Evolutionary conservation across 1,140 invertebrate genomes (phyloP), one percentile per base, ranked within the genome.

Genomic region (Microplitis mediator): DNA sequence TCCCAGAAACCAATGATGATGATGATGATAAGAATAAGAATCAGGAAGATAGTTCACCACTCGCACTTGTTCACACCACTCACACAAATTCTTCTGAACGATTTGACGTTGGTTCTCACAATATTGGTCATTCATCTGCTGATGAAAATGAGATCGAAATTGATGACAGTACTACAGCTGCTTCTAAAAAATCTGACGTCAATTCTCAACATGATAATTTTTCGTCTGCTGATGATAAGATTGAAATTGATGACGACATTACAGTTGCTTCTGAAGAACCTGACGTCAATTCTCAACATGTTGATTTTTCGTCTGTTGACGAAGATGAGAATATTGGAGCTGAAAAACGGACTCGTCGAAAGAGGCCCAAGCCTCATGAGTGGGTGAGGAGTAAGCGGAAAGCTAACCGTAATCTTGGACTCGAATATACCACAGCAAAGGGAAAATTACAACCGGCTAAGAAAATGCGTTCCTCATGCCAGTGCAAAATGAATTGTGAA

Each of bases 401-500:
- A 71, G 13, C 9, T 9, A 50, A 31, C 34, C 69, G 69, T 45
- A 71, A 71, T 71, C 60, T 50, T 50, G 69, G 69, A 35, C 60
- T 62, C 13, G 34, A 61, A 64, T 71, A 71, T 51, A 51, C 39
- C 0, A 62, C 32, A 45, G 60, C 14, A 9, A 45, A 36, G 13
- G 69, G 69, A 8, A 32, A 50, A 32, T 36, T 62, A 61, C 69
- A 63, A 63, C 69, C 58, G 39, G 69, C 35, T 11, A 50, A 52
- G 32, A 71, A 51, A 71, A 61, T 71, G 69, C 58, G 35, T 13
- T 63, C 45, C n/a, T 63, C 69, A 14, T 63, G 69, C 50, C 69
- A 71, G 35, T 71, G 69, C 31, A 11, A 58, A 5, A 71, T 71
- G 69, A 50, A 52, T 23, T 71, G 58, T 14, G 56, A 71, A 50